These are phyloP conservation scores for Drymodes brunneopygia DNA, from an alignment of 2,113 vertebrate genomes.

Conservation along the genomic window DNA sequence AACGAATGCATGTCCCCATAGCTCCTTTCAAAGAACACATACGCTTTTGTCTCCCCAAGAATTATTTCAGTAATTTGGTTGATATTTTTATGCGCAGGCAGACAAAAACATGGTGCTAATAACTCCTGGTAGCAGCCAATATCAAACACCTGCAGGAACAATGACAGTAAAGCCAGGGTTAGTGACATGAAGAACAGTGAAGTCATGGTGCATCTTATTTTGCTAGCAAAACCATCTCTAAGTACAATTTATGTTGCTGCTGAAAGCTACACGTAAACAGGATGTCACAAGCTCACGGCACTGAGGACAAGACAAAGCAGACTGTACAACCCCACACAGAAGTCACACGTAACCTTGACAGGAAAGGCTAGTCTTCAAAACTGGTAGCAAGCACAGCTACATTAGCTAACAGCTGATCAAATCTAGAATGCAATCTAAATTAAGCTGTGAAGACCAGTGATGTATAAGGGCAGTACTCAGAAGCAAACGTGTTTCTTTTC, in stretches of 20 bases:
- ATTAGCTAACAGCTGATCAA: background rate
- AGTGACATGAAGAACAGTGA: background rate
- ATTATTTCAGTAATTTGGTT: constrained; percentile 98
- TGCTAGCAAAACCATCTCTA: background rate
- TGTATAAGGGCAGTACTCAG: background rate
- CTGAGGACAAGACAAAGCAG: background rate
- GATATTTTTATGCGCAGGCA: constrained; percentile 94
- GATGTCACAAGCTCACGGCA: background rate
- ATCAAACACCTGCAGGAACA: constrained; percentile 86
- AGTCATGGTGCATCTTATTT: background rate
- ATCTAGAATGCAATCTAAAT: background rate
- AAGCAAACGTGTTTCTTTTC: background rate
- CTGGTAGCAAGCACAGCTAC: background rate
- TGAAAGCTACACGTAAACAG: constrained; percentile 31
- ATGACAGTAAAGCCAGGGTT: constrained; percentile 35
- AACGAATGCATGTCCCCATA: constrained; percentile 99
- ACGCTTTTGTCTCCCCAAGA: constrained; percentile 93
- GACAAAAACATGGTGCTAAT: constrained; percentile 93
- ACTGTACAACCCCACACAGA: background rate
- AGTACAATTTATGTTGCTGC: background rate
- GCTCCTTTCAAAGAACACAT: constrained; percentile 95
- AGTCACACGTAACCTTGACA: background rate
- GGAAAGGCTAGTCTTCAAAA: background rate
- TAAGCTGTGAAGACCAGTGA: background rate
- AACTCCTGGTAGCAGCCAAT: constrained; percentile 96